These are phyloP conservation scores for Neosalanx taihuensis DNA, from an alignment of 2,797 vertebrate species.

Conservation along the genomic window DNA sequence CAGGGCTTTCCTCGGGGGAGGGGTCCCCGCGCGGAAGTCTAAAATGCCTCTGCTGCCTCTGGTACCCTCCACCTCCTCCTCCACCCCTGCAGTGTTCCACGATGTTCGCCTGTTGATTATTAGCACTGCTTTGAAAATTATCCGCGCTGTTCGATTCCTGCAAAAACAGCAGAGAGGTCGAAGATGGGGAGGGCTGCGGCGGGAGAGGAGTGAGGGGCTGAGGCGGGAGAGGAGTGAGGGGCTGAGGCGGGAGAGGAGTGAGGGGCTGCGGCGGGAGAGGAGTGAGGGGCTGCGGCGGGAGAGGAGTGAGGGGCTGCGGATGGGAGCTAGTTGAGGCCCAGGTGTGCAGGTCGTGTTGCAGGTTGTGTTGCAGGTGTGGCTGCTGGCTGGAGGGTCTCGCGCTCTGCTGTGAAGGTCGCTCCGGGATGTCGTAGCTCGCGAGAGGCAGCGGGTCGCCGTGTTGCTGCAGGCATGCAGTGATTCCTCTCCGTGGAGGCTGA, in stretches of 20 bases:
- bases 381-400: constrained; percentile 50
- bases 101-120: constrained; percentile 70
- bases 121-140: constrained; percentile 64
- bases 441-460: constrained; percentile 63
- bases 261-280: constrained; percentile 57
- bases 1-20: constrained; percentile 71
- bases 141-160: constrained; percentile 61
- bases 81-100: constrained; percentile 72
- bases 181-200: constrained; percentile 71
- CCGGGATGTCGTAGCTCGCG: constrained; percentile 60
- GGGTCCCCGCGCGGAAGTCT: constrained; percentile 71
- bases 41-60: constrained; percentile 69
- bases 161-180: constrained; percentile 65
- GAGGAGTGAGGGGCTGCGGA: constrained; percentile 53
- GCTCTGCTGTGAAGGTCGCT: constrained; percentile 57
- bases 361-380: constrained; percentile 64
- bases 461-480: constrained; percentile 25
- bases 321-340: constrained; percentile 67
- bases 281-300: constrained; percentile 64
- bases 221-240: constrained; percentile 58
- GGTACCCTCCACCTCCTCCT: constrained; percentile 63
- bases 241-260: constrained; percentile 64
- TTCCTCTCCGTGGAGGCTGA: constrained; percentile 63
- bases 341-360: constrained; percentile 59
- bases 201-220: constrained; percentile 55